These are phyloP conservation scores for Sycophaga agraensis DNA, from an alignment of 1,140 invertebrate species.

Conservation along the genomic window DNA sequence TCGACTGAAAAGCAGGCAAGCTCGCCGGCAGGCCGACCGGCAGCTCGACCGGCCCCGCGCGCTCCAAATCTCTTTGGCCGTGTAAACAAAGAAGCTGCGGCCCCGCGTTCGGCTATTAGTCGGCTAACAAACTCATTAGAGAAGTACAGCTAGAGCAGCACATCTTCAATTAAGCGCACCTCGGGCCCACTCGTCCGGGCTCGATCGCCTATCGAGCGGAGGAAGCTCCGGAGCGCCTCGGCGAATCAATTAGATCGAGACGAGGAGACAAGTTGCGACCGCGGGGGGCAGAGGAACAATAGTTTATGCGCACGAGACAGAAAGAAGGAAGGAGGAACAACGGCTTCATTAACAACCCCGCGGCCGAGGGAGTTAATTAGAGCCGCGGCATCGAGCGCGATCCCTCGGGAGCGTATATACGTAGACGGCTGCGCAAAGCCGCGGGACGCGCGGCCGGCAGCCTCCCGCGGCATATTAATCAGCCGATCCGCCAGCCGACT, in stretches of 20 bases:
- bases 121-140: not conserved
- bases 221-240: not conserved
- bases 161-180: constrained; percentile 10
- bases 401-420: too few relatives aligned
- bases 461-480: too few relatives aligned
- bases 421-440: too few relatives aligned
- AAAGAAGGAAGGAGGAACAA: not conserved
- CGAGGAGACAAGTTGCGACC: not conserved
- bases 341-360: constrained; percentile 23
- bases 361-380: constrained; percentile 23
- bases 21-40: too few relatives aligned
- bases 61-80: too few relatives aligned
- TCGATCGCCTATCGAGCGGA: constrained; percentile 12
- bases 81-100: too few relatives aligned
- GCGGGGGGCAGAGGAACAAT: too few relatives aligned
- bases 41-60: too few relatives aligned
- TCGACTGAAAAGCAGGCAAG: too few relatives aligned
- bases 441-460: too few relatives aligned
- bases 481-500: too few relatives aligned
- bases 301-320: not conserved
- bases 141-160: not conserved
- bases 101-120: too few relatives aligned
- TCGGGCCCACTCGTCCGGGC: not conserved
- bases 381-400: constrained; percentile 25
- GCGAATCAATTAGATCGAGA: constrained; percentile 25